Base-by-base conservation (phyloP, 2,888 invertebrate species). In the Oscheius myriophilus region DNA sequence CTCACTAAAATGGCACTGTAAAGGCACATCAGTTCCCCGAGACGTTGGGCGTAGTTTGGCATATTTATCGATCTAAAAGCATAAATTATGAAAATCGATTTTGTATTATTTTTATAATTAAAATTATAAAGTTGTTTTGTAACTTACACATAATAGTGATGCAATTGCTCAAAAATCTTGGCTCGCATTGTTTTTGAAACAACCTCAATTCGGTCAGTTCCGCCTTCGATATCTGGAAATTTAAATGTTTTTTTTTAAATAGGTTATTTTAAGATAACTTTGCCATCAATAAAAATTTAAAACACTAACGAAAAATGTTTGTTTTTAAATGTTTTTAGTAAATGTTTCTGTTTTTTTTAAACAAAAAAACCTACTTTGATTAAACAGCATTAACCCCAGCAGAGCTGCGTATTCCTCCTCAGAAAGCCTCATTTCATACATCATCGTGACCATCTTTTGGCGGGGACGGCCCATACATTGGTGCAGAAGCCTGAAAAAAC, bases 21-120 rank as follows among this genome's bases (percentile, higher is more conserved):
- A n/a, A 72, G 69, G 46, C 69, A 66, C 72, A 72, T 69, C 41
- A 72, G 25, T n/a, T 72, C 72, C 33, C 72, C 72, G 21, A 72
- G 26, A 52, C 72, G 43, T 1, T 69, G 62, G 3, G 72, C 65
- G 33, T 72, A 72, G 52, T 72, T 69, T 25, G 62, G 49, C 65
- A 72, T 69, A n/a, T 66, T 61, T 33, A 57, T 69, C 58, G 62
- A 59, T 18, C 69, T 64, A 53, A 52, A 69, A 41, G n/a, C n/a
- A n/a, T n/a, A n/a, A n/a, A n/a, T n/a, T n/a, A n/a, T n/a, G n/a
- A n/a, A n/a, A n/a, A n/a, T n/a, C n/a, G n/a, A n/a, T n/a, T n/a
- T n/a, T n/a, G n/a, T n/a, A n/a, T 51, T 49, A 23, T 4, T 41
- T 9, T 16, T 45, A n/a, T 23, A 18, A 33, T n/a, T 16, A 14